Evolutionary conservation across 1,140 invertebrate species (phyloP), one percentile per base, ranked within the genome.

Genomic region (Chymomyza costata): DNA sequence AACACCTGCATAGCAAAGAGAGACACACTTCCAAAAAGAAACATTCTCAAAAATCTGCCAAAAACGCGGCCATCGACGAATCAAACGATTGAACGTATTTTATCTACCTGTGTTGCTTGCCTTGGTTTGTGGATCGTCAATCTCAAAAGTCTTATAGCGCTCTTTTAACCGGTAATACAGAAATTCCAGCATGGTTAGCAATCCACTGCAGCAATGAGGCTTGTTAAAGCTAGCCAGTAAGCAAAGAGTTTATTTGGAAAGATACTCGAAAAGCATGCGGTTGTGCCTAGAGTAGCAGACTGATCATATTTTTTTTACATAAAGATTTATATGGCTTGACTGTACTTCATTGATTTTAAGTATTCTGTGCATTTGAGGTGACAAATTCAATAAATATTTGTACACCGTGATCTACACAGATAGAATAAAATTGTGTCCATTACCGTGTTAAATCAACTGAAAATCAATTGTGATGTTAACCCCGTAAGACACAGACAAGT

Each of bases 371-470:
- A 83, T 84, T 84, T 84, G 82, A 84, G 82, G 82, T 82, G 65
- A 63, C 82, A 83, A 84, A 82, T 83, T 44, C 2, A 73, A 7
- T 30, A 53, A 40, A 68, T 80, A 80, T 83, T 84, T 84, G 82
- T 67, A 70, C 62, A 82, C 82, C 82, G 82, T 83, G 82, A 84
- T 84, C 82, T 60, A 76, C 65, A 56, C 76, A 84, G 82, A 84
- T 78, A 84, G 65, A 84, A 74, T 63, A 83, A 76, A 76, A 63
- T 45, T 73, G 82, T 74, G 59, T 83, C 82, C 55, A 80, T 84
- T 83, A 73, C 82, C 82, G 82, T 84, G 82, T 84, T 84, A 55
- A 83, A 82, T 83, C 81, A 78, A 78, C 82, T 82, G 46, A 53
- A 66, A 54, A 65, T 54, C 32, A 63, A 78, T 73, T 74, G 82